Evolutionary conservation across 2,888 invertebrate species (phyloP).

Genomic region (Poecilus cupreus): DNA sequence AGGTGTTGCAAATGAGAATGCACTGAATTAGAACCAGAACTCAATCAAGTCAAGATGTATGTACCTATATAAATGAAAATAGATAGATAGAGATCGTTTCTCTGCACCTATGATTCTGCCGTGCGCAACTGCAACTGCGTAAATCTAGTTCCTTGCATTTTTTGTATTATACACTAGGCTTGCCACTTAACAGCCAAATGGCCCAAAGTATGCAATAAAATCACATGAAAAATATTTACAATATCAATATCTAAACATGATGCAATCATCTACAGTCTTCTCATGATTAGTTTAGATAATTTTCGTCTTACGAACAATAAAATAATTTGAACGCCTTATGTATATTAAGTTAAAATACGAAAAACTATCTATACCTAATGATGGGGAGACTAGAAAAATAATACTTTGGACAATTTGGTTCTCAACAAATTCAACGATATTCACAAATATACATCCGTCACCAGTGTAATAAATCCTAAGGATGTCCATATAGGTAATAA

Average conservation of each 20-base stretch:
- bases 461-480: constrained; percentile 70
- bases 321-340: constrained; percentile 24
- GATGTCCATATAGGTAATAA: constrained; percentile 64
- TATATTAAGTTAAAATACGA: constrained; percentile 39
- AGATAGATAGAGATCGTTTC: constrained; percentile 24
- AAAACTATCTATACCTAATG: constrained; percentile 42
- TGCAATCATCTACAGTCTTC: constrained; percentile 38
- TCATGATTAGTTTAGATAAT: constrained; percentile 51
- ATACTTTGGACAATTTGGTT: constrained; percentile 54
- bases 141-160: constrained; percentile 33
- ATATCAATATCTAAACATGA: constrained; percentile 50
- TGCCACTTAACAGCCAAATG: constrained; percentile 48
- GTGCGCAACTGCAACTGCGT: constrained; percentile 18
- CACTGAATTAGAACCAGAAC: not conserved
- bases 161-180: constrained; percentile 55
- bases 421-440: constrained; percentile 65
- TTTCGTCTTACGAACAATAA: constrained; percentile 27
- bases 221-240: constrained; percentile 56
- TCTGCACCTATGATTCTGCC: constrained; percentile 4
- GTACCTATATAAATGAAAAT: constrained; percentile 19
- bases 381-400: constrained; percentile 42
- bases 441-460: constrained; percentile 73
- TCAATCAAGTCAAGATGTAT: not conserved
- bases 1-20: constrained; percentile 16
- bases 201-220: constrained; percentile 51